Conservation (phyloP, 2,113 vertebrate genomes). For the Brachyistius frenatus region DNA sequence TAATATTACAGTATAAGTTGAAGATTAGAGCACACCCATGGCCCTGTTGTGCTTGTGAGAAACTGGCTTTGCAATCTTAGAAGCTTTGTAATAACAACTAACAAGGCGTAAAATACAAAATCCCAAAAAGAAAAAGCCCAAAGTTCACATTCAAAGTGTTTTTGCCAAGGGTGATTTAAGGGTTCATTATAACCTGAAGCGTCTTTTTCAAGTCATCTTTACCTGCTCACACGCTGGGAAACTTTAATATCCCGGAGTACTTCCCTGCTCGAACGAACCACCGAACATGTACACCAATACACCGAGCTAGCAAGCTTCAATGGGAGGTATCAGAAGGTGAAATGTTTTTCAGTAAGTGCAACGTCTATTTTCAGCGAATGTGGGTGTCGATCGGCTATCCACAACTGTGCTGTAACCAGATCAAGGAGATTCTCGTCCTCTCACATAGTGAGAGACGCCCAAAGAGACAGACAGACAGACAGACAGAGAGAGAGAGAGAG, state of each 20-base stretch:
- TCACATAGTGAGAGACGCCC: slow-evolving; percentile 49
- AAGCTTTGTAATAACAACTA: slow-evolving; percentile 34
- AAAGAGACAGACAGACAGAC: neutral
- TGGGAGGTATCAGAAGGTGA: slow-evolving; percentile 57
- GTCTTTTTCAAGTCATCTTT: slow-evolving; percentile 55
- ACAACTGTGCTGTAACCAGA: slow-evolving; percentile 51
- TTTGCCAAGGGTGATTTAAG: slow-evolving; percentile 42
- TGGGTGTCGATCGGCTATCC: slow-evolving; percentile 21
- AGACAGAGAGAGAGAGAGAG: slow-evolving; percentile 16
- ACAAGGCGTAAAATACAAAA: slow-evolving; percentile 40
- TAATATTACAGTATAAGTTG: slow-evolving; percentile 12
- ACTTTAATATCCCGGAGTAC: neutral
- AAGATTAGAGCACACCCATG: slow-evolving; percentile 13
- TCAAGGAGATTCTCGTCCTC: slow-evolving; percentile 38
- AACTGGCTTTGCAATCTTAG: slow-evolving; percentile 43
- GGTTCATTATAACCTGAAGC: slow-evolving; percentile 41
- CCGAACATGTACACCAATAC: slow-evolving; percentile 29
- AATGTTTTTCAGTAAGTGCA: slow-evolving; percentile 58
- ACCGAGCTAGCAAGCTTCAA: slow-evolving; percentile 51
- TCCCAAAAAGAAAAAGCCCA: slow-evolving; percentile 21
- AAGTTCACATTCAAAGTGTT: slow-evolving; percentile 64
- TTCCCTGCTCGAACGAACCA: slow-evolving; percentile 15
- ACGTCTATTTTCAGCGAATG: slow-evolving; percentile 54
- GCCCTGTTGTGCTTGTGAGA: slow-evolving; percentile 58
- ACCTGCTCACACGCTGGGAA: slow-evolving; percentile 30